Evolutionary conservation across 2,888 invertebrate genomes (phyloP).

Genomic region (Ormia ochracea): DNA sequence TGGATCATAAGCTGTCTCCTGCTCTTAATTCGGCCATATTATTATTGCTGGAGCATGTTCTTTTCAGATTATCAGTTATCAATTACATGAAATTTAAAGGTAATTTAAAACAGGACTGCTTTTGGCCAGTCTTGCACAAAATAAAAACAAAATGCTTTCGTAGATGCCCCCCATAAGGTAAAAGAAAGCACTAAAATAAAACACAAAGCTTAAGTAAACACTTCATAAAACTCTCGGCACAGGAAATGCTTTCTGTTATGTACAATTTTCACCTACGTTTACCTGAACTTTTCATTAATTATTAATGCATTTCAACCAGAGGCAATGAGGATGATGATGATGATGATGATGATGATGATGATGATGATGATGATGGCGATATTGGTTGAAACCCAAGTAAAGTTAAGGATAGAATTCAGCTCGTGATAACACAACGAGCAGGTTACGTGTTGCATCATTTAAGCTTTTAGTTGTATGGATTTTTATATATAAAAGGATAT

Average conservation of each 20-base stretch:
- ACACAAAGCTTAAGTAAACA: slow-evolving; percentile 41
- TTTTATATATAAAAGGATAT: background rate
- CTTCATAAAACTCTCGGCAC: slow-evolving; percentile 56
- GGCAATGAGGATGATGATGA: background rate
- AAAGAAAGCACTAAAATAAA: background rate
- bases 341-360: slow-evolving; percentile 1
- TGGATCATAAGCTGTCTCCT: too few species aligned
- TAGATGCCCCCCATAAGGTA: background rate
- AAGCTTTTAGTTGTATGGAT: background rate
- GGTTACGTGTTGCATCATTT: slow-evolving; percentile 57
- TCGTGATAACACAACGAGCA: slow-evolving; percentile 2
- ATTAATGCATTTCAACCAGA: slow-evolving; percentile 53
- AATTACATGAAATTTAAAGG: too few species aligned
- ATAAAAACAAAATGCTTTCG: background rate
- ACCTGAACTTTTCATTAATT: slow-evolving; percentile 52
- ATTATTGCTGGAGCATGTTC: too few species aligned
- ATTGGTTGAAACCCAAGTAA: background rate
- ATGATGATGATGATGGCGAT: slow-evolving; percentile 7
- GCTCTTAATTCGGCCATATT: too few species aligned
- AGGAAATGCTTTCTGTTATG: slow-evolving; percentile 39
- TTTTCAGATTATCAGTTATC: too few species aligned
- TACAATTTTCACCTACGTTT: slow-evolving; percentile 48
- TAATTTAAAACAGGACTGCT: too few species aligned
- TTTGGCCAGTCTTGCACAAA: too few species aligned
- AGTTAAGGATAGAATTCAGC: background rate